phyloP scores from a whole-genome alignment of 1,140 invertebrate species.

The Euschistus heros region DNA sequence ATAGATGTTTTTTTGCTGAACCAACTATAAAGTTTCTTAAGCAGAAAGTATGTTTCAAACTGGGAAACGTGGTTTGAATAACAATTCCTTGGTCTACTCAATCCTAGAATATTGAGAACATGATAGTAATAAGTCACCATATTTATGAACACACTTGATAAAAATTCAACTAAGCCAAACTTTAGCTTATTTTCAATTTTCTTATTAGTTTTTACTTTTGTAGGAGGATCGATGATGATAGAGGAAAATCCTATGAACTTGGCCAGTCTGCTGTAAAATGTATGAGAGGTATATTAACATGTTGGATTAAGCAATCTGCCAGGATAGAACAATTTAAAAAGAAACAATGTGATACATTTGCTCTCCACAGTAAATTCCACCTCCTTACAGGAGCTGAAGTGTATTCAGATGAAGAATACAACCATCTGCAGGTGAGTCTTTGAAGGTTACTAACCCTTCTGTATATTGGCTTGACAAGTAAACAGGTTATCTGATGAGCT shows the following conservation, averaged over 20 bases:
- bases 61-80: no score
- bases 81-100: no score
- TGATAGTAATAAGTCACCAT: no score
- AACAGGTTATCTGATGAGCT: no score
- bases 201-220: conserved; percentile 25
- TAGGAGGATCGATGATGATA: conserved; percentile 93
- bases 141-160: no score
- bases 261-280: conserved; percentile 95
- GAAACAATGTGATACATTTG: conserved; percentile 79
- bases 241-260: conserved; percentile 95
- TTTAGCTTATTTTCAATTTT: not conserved
- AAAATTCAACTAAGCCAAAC: no score
- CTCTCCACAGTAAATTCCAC: conserved; percentile 93
- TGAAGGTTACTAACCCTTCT: no score
- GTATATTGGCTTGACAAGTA: no score
- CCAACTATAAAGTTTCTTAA: no score
- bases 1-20: no score
- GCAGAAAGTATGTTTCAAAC: no score
- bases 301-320: conserved; percentile 89
- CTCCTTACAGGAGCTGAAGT: conserved; percentile 79
- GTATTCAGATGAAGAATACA: conserved; percentile 70
- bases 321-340: conserved; percentile 90
- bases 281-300: conserved; percentile 94
- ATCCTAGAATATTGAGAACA: no score
- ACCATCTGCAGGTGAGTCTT: conserved; percentile 83